phyloP scores from a whole-genome alignment of 2,888 invertebrate species.

The Netelia virgata region DNA sequence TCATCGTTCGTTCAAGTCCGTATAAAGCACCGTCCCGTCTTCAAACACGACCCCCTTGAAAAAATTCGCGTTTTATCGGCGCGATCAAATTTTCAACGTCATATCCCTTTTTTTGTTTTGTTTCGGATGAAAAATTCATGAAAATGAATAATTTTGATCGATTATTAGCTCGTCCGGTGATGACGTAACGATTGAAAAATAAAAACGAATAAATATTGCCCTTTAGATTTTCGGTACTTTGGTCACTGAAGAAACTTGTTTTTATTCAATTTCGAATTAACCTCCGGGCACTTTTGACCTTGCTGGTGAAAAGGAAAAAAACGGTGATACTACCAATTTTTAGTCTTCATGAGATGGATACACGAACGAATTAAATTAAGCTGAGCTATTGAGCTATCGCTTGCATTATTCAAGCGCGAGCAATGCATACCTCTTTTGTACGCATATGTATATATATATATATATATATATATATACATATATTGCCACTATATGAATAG shows the following conservation, averaged over 20 bases:
- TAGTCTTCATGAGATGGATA: background rate
- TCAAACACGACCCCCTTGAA: background rate
- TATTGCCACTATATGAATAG: conserved; percentile 16
- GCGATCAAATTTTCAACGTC: background rate
- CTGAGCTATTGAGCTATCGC: background rate
- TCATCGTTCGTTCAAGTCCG: background rate
- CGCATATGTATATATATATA: background rate
- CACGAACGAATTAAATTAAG: background rate
- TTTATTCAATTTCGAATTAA: background rate
- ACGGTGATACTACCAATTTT: too few species aligned
- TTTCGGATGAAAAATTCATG: too few species aligned
- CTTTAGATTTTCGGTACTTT: background rate
- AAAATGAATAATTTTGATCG: too few species aligned
- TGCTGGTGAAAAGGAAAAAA: too few species aligned
- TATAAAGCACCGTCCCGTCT: background rate
- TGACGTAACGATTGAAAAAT: too few species aligned
- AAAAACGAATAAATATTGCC: too few species aligned
- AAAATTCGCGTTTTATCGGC: background rate
- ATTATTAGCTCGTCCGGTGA: too few species aligned
- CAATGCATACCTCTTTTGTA: background rate
- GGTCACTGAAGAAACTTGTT: background rate
- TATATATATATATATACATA: background rate
- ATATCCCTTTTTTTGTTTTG: background rate
- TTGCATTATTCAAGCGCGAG: background rate
- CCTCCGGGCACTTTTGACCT: background rate